These are phyloP conservation scores for Metallyticus violacea DNA, from an alignment of 2,888 invertebrate genomes.

Conservation along the genomic window DNA sequence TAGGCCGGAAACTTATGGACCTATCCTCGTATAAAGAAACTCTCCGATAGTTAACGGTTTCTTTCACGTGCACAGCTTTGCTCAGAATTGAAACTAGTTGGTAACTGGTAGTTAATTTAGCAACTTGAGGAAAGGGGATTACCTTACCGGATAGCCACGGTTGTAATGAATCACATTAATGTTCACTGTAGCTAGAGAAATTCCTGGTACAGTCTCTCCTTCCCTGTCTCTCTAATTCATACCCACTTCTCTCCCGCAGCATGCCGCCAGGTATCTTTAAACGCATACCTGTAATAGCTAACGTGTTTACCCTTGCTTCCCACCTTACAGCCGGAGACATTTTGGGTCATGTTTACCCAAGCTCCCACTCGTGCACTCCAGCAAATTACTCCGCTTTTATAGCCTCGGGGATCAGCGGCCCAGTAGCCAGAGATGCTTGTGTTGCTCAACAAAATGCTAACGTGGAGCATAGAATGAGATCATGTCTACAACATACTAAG, in stretches of 20 bases:
- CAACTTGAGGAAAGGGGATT: background rate
- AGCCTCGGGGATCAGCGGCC: background rate
- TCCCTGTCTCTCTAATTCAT: too few species aligned
- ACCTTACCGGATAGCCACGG: background rate
- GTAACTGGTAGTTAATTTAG: background rate
- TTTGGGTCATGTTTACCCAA: background rate
- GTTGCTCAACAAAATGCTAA: background rate
- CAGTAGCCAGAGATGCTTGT: background rate
- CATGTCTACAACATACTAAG: background rate
- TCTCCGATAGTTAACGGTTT: background rate
- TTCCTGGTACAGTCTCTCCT: too few species aligned
- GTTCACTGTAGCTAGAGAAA: too few species aligned
- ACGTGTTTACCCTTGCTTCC: background rate
- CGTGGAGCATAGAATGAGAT: background rate
- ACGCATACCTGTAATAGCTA: background rate
- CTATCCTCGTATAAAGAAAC: too few species aligned
- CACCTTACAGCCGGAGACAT: background rate
- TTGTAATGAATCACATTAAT: background rate
- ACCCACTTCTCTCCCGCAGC: too few species aligned
- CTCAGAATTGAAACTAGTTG: background rate
- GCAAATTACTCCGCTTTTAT: background rate
- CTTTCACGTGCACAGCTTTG: too few species aligned
- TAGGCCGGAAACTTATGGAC: too few species aligned
- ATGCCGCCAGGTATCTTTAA: background rate
- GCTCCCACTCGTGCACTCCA: background rate